phyloP scores from a whole-genome alignment of 1,140 invertebrate genomes.

The Dreissena polymorpha region DNA sequence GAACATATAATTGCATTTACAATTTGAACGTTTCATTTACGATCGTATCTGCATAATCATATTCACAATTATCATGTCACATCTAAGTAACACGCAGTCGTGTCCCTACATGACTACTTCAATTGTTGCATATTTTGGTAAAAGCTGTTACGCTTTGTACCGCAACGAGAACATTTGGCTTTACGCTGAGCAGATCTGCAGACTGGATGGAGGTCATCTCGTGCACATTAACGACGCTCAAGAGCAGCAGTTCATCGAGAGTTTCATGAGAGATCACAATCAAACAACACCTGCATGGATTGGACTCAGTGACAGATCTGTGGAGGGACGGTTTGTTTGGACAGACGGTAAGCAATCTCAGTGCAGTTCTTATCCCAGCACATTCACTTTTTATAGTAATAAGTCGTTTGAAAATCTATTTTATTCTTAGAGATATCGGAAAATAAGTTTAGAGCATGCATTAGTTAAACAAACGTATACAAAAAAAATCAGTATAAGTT shows the following conservation, averaged over 20 bases:
- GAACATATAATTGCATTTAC: no score
- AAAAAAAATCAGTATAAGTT: no score
- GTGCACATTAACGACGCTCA: background rate
- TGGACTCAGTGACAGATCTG: background rate
- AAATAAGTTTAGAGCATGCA: no score
- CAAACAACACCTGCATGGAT: background rate
- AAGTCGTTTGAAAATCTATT: no score
- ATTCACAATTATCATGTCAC: no score
- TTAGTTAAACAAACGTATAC: no score
- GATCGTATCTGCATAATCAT: no score
- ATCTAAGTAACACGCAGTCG: no score
- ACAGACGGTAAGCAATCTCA: background rate
- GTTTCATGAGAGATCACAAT: background rate
- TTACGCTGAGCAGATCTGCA: background rate
- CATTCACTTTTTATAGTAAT: no score
- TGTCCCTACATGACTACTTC: background rate
- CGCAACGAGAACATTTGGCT: background rate
- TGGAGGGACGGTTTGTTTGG: background rate
- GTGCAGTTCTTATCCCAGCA: no score
- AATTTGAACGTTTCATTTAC: no score
- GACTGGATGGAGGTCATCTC: background rate
- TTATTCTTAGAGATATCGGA: no score
- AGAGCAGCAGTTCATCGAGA: background rate
- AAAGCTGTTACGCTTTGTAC: constrained; percentile 5
- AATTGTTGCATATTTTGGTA: background rate